Conservation (phyloP, 2,888 invertebrate genomes). For the Dryobota labecula region DNA sequence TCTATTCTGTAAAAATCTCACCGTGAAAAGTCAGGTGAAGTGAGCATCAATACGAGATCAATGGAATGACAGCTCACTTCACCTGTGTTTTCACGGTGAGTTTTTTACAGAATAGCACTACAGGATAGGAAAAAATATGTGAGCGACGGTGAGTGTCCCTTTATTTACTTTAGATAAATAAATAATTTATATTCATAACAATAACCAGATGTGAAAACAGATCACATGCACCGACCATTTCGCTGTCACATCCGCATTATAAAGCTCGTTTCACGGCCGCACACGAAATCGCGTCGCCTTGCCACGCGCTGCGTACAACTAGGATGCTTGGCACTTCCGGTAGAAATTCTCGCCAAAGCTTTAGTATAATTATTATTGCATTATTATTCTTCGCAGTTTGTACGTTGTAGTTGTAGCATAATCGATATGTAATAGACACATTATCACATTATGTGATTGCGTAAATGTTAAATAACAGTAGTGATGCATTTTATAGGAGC, state of each 20-base stretch:
- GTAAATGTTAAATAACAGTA: constrained; percentile 59
- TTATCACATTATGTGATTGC: constrained; percentile 56
- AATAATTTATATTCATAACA: constrained; percentile 7
- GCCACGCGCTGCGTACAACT: constrained; percentile 60
- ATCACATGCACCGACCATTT: constrained; percentile 36
- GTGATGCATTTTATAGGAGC: constrained; percentile 11
- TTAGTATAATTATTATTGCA: constrained; percentile 37
- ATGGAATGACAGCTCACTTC: too few relatives aligned
- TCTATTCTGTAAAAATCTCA: too few relatives aligned
- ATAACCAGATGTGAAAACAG: constrained; percentile 29
- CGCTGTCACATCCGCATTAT: constrained; percentile 57
- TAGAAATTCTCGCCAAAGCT: constrained; percentile 73
- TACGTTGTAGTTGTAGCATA: constrained; percentile 27
- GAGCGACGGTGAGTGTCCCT: too few relatives aligned
- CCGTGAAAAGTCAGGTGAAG: too few relatives aligned
- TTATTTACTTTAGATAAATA: not conserved
- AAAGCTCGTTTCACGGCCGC: constrained; percentile 69
- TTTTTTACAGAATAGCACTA: too few relatives aligned
- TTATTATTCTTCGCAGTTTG: constrained; percentile 41
- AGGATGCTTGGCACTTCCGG: constrained; percentile 75
- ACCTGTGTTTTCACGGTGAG: too few relatives aligned
- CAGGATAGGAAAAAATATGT: too few relatives aligned
- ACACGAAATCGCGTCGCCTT: constrained; percentile 69
- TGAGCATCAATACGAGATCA: too few relatives aligned
- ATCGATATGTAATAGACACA: constrained; percentile 45